These are phyloP conservation scores for Pinctada fucata DNA, from an alignment of 2,888 invertebrate species.

Conservation along the genomic window DNA sequence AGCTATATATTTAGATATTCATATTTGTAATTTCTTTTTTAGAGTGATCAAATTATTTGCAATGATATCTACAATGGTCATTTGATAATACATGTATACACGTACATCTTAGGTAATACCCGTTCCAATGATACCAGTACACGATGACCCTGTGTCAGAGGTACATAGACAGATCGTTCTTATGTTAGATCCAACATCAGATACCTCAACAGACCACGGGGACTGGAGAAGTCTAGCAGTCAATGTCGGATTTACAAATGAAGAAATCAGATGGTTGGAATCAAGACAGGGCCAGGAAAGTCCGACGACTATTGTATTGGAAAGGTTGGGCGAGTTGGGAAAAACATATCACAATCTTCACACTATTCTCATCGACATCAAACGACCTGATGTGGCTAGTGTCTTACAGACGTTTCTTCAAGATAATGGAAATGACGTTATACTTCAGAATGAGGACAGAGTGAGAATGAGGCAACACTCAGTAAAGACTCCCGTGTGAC, in stretches of 20 bases:
- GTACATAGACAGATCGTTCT: slow-evolving; percentile 41
- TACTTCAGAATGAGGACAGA: too few species aligned
- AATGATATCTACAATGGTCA: neutral
- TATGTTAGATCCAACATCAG: slow-evolving; percentile 41
- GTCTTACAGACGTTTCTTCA: neutral
- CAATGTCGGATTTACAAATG: slow-evolving; percentile 39
- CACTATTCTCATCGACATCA: slow-evolving; percentile 42
- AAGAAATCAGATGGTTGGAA: slow-evolving; percentile 50
- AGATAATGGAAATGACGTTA: neutral
- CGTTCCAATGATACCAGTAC: slow-evolving; percentile 3
- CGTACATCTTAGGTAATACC: neutral
- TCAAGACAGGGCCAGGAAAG: slow-evolving; percentile 24
- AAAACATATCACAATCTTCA: slow-evolving; percentile 39
- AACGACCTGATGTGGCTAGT: slow-evolving; percentile 48
- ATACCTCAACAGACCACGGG: slow-evolving; percentile 27
- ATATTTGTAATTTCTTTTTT: too few species aligned
- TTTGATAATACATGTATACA: neutral
- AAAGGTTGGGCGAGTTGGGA: slow-evolving; percentile 45
- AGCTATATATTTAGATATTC: too few species aligned
- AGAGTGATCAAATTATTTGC: too few species aligned
- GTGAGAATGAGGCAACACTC: too few species aligned
- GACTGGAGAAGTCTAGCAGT: slow-evolving; percentile 53
- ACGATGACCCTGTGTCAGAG: slow-evolving; percentile 34
- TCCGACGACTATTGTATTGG: slow-evolving; percentile 44
- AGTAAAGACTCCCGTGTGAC: too few species aligned